Evolutionary conservation across 2,797 vertebrate species (phyloP), one percentile per base, ranked within the genome.

Genomic region (Lepus townsendii): DNA sequence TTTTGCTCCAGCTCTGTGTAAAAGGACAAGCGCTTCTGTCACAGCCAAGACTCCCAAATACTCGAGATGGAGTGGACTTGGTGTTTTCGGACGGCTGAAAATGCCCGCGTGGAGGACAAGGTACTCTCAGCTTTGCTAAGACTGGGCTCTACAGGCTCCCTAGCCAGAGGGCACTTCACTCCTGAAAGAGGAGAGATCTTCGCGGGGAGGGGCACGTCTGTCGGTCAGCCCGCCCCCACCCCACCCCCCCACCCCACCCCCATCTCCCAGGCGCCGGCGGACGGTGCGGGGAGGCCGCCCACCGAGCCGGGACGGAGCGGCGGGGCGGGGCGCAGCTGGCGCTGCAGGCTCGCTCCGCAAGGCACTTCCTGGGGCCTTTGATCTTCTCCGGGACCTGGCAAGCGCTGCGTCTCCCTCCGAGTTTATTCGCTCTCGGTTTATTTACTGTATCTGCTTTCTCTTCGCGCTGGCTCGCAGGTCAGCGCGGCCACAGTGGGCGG

Each of bases 301-400:
- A 17, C 1, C 0, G 5, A 52, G 69, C 50, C 42, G 47, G 7
- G 22, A 42, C 30, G 0, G 9, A 0, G 30, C 50, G 76, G 35
- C 47, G 68, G 54, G 63, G 84, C 12, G 0, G 62, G 78, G 14
- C 24, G 42, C 1, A 0, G 57, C 35, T 26, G 5, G 78, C 2
- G 13, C 35, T 0, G 0, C 69, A 2, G 52, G 9, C 12, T 83
- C 80, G 32, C 60, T 71, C 94, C 8, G 79, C 11, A 1, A 72
- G 82, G 27, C 63, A 42, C 86, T 94, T 95, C 94, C 83, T 30
- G 5, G 68, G 57, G 83, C 63, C 83, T 97, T 93, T 95, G 94
- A 94, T 90, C 79, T 94, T 87, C 38, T 80, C 88, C 66, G 2
- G 75, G 42, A 54, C 9, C 14, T 38, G 60, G 86, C 13, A 4